phyloP scores from a whole-genome alignment of 2,113 vertebrate genomes.

The Albula goreensis region DNA sequence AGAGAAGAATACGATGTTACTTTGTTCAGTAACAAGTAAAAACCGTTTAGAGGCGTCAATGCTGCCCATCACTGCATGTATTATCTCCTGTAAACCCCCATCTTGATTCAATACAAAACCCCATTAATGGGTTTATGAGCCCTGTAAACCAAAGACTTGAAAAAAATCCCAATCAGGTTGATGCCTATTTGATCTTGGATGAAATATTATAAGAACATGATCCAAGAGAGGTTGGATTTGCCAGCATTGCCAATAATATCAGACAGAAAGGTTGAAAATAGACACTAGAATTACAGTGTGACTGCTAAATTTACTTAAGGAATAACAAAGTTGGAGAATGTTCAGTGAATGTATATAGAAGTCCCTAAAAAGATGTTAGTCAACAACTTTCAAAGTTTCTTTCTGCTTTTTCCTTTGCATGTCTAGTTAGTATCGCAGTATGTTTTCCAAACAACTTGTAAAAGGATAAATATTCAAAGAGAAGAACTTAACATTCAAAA shows the following conservation, averaged over 20 bases:
- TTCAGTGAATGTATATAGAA: neutral
- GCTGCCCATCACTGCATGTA: slow-evolving; percentile 48
- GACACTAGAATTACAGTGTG: neutral
- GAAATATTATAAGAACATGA: neutral
- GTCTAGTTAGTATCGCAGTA: neutral
- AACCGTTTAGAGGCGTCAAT: slow-evolving; percentile 52
- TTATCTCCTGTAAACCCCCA: slow-evolving; percentile 50
- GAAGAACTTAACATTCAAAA: neutral
- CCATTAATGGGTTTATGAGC: slow-evolving; percentile 50
- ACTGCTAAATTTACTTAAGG: neutral
- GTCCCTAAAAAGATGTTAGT: neutral
- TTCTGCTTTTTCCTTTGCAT: neutral
- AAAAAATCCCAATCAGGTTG: slow-evolving; percentile 3
- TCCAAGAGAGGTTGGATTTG: neutral
- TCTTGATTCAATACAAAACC: slow-evolving; percentile 42
- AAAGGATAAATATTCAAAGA: neutral
- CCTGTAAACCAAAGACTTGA: neutral
- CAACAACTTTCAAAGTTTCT: neutral
- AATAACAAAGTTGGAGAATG: neutral
- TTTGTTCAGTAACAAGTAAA: slow-evolving; percentile 62
- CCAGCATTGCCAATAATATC: neutral
- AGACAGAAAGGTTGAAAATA: neutral
- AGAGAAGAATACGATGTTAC: slow-evolving; percentile 51
- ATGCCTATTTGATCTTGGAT: neutral
- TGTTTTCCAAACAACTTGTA: neutral